Evolutionary conservation across 2,113 vertebrate species (phyloP).

Genomic region (Atractosteus spatula): DNA sequence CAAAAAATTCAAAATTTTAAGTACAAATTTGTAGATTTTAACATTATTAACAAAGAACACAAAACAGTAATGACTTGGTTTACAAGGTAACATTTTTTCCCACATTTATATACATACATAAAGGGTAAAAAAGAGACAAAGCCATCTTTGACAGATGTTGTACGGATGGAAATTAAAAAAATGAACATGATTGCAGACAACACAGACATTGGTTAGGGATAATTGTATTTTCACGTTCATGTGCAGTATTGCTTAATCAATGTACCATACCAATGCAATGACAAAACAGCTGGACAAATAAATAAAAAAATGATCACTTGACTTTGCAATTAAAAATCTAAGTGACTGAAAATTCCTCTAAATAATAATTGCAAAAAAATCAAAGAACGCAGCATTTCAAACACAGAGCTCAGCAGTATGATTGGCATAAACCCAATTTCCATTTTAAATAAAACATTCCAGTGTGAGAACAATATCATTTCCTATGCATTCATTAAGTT

Average conservation of each 20-base stretch:
- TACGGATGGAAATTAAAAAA: slow-evolving; percentile 17
- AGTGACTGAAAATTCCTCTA: slow-evolving; percentile 7
- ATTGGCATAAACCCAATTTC: slow-evolving; percentile 8
- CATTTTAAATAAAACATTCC: neutral
- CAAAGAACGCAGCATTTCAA: neutral
- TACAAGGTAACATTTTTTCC: slow-evolving; percentile 12
- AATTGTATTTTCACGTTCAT: slow-evolving; percentile 25
- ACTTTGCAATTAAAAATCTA: slow-evolving; percentile 5
- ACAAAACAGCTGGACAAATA: slow-evolving; percentile 28
- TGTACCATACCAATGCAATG: slow-evolving; percentile 26
- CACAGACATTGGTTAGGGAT: slow-evolving; percentile 13
- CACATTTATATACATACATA: slow-evolving; percentile 30
- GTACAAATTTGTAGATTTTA: slow-evolving; percentile 11
- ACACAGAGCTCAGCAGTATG: slow-evolving; percentile 19
- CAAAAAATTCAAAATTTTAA: slow-evolving; percentile 14
- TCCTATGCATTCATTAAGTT: neutral
- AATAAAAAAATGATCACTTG: slow-evolving; percentile 27
- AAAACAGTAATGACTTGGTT: slow-evolving; percentile 10
- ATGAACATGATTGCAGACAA: slow-evolving; percentile 22
- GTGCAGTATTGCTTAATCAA: slow-evolving; percentile 15
- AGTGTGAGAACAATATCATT: slow-evolving; percentile 1
- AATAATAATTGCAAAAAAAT: slow-evolving; percentile 16
- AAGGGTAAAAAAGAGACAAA: slow-evolving; percentile 26
- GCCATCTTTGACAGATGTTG: slow-evolving; percentile 17
- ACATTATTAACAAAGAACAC: slow-evolving; percentile 21